Conservation (phyloP, 2,113 vertebrate species). For the Psittacula cyanocephala region DNA sequence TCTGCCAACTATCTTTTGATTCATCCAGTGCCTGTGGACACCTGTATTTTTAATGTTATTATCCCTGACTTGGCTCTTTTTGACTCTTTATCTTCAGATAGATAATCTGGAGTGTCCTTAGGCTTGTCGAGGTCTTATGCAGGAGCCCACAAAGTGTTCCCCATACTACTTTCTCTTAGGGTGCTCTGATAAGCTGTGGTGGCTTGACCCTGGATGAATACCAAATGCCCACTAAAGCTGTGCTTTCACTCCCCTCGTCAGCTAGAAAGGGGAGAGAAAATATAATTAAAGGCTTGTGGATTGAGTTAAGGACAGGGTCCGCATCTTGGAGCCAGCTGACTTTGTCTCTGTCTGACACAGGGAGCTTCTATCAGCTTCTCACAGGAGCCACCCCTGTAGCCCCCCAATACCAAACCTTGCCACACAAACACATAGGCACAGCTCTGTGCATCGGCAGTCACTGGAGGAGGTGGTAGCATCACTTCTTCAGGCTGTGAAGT, state of each 20-base stretch:
- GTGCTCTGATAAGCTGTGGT: background rate
- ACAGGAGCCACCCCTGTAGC: background rate
- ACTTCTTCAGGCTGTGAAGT: background rate
- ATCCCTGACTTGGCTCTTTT: background rate
- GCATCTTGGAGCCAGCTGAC: background rate
- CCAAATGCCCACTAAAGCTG: background rate
- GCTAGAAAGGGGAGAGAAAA: background rate
- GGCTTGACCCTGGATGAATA: background rate
- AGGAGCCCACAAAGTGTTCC: background rate
- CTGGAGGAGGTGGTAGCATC: background rate
- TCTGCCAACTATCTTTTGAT: background rate
- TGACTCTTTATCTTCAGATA: background rate
- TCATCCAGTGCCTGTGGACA: background rate
- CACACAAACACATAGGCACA: background rate
- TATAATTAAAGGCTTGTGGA: fast-evolving
- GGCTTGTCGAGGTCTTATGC: background rate
- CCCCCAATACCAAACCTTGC: background rate
- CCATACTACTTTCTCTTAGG: background rate
- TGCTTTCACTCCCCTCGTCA: background rate
- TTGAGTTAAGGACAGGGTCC: too few relatives aligned
- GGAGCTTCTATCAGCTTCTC: background rate
- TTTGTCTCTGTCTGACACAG: background rate
- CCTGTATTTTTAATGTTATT: background rate
- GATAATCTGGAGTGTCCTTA: background rate
- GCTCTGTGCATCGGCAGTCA: background rate